phyloP scores from a whole-genome alignment of 2,113 vertebrate species.

The Colossoma macropomum region DNA sequence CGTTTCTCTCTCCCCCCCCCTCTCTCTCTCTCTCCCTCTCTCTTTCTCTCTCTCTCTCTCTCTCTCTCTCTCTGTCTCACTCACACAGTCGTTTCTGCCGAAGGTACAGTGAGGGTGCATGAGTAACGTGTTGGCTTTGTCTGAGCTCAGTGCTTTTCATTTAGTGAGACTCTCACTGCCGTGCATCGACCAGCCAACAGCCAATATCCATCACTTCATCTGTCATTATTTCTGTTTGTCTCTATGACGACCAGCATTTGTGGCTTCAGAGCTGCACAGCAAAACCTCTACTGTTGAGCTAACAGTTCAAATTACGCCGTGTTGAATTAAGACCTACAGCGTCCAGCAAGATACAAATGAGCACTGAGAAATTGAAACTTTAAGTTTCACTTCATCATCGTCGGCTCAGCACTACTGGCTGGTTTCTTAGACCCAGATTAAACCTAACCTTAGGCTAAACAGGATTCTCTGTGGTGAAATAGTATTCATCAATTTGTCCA shows the following conservation, averaged over 20 bases:
- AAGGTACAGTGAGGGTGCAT: conserved; percentile 91
- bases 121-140: conserved; percentile 70
- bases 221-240: neutral
- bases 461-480: too few relatives aligned
- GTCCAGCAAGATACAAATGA: too few relatives aligned
- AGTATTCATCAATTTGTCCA: too few relatives aligned
- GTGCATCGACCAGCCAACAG: neutral
- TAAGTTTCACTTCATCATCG: too few relatives aligned
- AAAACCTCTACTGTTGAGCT: neutral
- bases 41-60: too few relatives aligned
- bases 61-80: conserved; percentile 66
- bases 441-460: too few relatives aligned
- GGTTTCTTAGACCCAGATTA: neutral
- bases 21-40: too few relatives aligned
- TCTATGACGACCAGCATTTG: neutral
- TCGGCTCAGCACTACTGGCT: neutral
- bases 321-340: too few relatives aligned
- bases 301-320: neutral
- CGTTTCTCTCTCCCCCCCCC: neutral
- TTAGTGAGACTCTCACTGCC: neutral
- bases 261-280: neutral
- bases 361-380: too few relatives aligned
- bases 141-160: conserved; percentile 4
- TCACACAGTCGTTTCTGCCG: conserved; percentile 88
- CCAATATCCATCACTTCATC: neutral